Base-by-base conservation (phyloP, 2,888 invertebrate genomes). In the Deilephila elpenor region DNA sequence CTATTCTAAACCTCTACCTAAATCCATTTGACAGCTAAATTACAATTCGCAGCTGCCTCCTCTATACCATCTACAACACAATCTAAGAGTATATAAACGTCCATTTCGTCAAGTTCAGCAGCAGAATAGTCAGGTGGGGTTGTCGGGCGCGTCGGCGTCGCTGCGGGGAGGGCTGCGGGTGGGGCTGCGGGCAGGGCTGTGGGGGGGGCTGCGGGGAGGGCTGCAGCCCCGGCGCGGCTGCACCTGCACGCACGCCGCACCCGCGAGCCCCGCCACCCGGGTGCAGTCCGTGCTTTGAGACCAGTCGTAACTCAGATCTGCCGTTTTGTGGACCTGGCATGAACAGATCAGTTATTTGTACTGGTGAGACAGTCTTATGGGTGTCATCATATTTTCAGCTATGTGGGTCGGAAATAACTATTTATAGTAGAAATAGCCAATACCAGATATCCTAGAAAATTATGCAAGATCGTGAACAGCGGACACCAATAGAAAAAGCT, bases 171-270 rank as follows among this genome's bases (percentile, higher is more conserved):
- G 73, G 72, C 51, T 51, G 76, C 75, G 44, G 77, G 79, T 34
- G 76, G 77, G 20, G 80, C 11, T 25, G 25, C 25, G 25, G 25
- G 25, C 76, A 17, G 70, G 32, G 11, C 34, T 53, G 17, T 51
- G 73, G 75, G 76, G 34, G 59, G 62, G 0, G 34, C 34, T n/a
- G n/a, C n/a, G n/a, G n/a, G n/a, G 76, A 17, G 70, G 32, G 11
- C 34, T 53, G 17, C 79, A 79, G 74, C 76, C 78, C 60, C 85
- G 82, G 0, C 87, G 83, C 73, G 86, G 88, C 79, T 87, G 89
- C 60, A 80, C 82, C 60, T 87, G 84, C 71, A 86, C 85, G 80
- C 89, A 87, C 74, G 86, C 81, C 32, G 84, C 78, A 78, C 84
- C 82, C 19, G 85, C 82, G 44, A 84, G 86, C 80, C 80, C 83